phyloP scores from a whole-genome alignment of 1,140 invertebrate genomes.

The Helicoverpa zea region DNA sequence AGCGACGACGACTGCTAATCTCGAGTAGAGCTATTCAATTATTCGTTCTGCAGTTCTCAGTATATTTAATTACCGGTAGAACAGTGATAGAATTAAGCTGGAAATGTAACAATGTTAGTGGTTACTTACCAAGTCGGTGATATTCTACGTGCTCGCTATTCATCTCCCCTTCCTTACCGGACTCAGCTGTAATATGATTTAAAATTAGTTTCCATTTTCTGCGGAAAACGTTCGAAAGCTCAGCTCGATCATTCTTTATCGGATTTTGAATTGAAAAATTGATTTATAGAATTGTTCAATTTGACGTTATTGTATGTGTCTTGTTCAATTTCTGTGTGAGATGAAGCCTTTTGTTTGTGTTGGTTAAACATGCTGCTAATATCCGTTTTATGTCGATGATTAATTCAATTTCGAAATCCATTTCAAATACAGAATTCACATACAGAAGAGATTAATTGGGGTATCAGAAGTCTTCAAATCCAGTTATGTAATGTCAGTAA shows the following conservation, averaged over 20 bases:
- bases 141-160: conserved; percentile 73
- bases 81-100: not conserved
- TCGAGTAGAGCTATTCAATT: not conserved
- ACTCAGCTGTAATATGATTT: conserved; percentile 63
- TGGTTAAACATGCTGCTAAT: no score
- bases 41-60: not conserved
- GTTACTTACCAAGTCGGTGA: conserved; percentile 71
- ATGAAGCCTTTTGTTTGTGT: no score
- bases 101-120: conserved; percentile 2
- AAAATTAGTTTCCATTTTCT: conserved; percentile 23
- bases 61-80: not conserved
- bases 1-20: no score
- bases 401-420: no score
- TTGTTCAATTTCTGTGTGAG: not conserved
- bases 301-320: not conserved
- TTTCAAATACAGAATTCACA: no score
- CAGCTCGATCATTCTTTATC: not conserved
- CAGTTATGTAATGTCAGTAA: no score
- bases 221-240: not conserved
- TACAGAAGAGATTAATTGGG: no score
- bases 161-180: conserved; percentile 62
- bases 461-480: no score
- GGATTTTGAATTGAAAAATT: not conserved
- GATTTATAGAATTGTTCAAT: not conserved
- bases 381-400: no score